Evolutionary conservation across 2,113 vertebrate species (phyloP).

Genomic region (Grammomys surdaster): DNA sequence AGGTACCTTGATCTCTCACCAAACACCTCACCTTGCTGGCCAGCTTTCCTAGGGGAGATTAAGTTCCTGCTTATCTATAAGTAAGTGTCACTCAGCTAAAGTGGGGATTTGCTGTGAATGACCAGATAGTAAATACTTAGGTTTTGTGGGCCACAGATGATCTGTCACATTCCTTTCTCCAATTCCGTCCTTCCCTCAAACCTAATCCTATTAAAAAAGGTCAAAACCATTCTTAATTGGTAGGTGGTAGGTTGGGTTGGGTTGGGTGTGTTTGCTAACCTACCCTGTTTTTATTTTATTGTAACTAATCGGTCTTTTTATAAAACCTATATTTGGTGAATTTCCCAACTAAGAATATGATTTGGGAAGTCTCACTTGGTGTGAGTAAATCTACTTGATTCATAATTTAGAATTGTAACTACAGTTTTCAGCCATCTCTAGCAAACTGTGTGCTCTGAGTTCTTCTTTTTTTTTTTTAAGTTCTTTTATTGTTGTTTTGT

Average conservation of each 20-base stretch:
- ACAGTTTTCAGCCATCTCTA: not conserved
- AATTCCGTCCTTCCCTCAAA: not conserved
- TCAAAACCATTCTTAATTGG: not conserved
- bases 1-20: not conserved
- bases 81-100: not conserved
- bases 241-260: not conserved
- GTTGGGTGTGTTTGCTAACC: not conserved
- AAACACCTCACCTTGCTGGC: not conserved
- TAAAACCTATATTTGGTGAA: not conserved
- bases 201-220: not conserved
- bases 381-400: not conserved
- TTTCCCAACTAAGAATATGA: not conserved
- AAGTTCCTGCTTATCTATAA: not conserved
- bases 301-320: not conserved
- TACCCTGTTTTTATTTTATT: not conserved
- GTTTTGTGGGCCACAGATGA: not conserved
- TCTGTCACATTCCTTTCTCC: not conserved
- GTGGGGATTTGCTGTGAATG: not conserved
- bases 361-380: not conserved
- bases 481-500: too few relatives aligned
- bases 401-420: not conserved
- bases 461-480: not conserved
- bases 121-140: not conserved
- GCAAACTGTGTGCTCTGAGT: not conserved
- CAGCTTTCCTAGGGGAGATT: not conserved